Evolutionary conservation across 2,113 vertebrate species (phyloP), one percentile per base, ranked within the genome.

Genomic region (Mastomys natalensis): DNA sequence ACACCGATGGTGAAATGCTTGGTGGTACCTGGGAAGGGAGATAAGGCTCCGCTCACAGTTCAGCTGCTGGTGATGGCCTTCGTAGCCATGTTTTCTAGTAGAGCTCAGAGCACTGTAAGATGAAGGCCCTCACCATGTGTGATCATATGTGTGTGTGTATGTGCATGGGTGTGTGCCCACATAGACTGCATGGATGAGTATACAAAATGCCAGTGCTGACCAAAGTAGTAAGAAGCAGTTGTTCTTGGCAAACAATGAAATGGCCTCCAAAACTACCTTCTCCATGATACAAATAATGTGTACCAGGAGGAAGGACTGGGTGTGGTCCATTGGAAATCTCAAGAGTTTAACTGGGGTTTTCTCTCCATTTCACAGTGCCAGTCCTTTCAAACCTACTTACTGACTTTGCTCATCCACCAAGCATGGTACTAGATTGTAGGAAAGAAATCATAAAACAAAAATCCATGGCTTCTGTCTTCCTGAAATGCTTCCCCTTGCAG

Each of bases 231-330:
- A 45, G 66, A 60, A 72, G 43, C 43, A 19, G 51, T 31, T 40
- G 6, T 81, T 51, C 70, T 34, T 37, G 7, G 51, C 66, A 43
- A 72, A 11, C 19, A 2, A 48, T 9, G 13, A 31, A 9, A 7
- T 1, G 55, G 58, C 34, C 19, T 34, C 45, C 17, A 87, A 15
- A 22, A 34, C 13, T 53, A 0, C 1, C 22, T 4, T 45, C 12
- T 0, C 5, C 13, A 11, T 4, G 9, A 8, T 34, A 51, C 19
- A 37, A 24, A 64, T 6, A 22, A 3, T 0, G 0, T 45, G 0
- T n/a, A 10, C n/a, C 34, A 73, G 11, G 64, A 62, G 31, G 37
- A 72, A 31, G 26, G 8, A 1, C 0, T 48, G 26, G 31, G 55
- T 26, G 1, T 0, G 6, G 1, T 7, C 17, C 0, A 26, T 8